A percentile compares a stretch with the other conserved stretches of the same genome.
These are phyloP conservation scores for Chrysomela aeneicollis DNA, from an alignment of 2,888 invertebrate species.

Conservation along the genomic window DNA sequence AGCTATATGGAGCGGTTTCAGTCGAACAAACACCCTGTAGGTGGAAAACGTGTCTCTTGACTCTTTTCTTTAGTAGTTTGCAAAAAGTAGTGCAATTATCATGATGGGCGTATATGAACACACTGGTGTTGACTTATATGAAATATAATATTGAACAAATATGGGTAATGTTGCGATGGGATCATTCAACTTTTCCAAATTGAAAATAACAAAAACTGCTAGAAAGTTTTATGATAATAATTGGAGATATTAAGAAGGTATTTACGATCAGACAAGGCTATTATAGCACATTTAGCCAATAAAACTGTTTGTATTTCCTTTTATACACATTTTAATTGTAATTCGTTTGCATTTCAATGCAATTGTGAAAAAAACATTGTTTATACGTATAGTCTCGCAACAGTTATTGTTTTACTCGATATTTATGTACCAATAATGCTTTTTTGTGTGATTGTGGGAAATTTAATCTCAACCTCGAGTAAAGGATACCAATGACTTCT, in stretches of 20 bases:
- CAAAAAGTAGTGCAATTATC: too few species aligned
- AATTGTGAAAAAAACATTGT: constrained; percentile 16
- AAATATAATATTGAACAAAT: background rate
- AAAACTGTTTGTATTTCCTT: constrained; percentile 6
- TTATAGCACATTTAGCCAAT: background rate
- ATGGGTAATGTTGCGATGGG: background rate
- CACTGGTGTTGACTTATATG: background rate
- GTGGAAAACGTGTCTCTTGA: too few species aligned
- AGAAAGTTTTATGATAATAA: background rate
- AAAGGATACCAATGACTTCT: too few species aligned
- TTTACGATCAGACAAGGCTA: background rate
- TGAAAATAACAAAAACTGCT: background rate
- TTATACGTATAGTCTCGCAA: constrained; percentile 7
- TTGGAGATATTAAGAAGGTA: constrained; percentile 1
- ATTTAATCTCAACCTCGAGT: too few species aligned
- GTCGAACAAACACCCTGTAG: too few species aligned
- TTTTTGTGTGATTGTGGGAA: too few species aligned
- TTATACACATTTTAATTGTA: constrained; percentile 7
- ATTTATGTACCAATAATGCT: constrained; percentile 4
- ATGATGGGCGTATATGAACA: background rate
- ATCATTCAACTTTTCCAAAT: background rate
- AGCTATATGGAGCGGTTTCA: too few species aligned
- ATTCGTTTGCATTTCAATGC: constrained; percentile 18
- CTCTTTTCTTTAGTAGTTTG: too few species aligned
- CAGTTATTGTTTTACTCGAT: constrained; percentile 8